A percentile compares a stretch with the other conserved stretches of the same genome.
Evolutionary conservation across 2,113 vertebrate genomes (phyloP).

Genomic region (Clarias magur): DNA sequence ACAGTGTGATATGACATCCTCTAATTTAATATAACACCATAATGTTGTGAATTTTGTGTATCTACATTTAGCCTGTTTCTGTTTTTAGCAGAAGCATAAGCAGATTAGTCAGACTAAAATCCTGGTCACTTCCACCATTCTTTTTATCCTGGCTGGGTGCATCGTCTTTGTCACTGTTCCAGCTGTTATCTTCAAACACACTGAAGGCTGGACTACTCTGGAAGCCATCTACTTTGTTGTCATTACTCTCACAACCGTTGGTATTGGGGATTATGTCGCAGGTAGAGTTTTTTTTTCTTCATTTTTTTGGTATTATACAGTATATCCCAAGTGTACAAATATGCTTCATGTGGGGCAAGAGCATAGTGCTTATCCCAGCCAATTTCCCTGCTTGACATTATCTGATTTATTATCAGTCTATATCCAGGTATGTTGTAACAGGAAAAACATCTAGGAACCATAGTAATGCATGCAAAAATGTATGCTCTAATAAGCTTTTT

Average conservation of each 20-base stretch:
- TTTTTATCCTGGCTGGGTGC: constrained; percentile 94
- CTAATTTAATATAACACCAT: neutral
- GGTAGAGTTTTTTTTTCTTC: constrained; percentile 67
- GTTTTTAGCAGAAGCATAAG: constrained; percentile 88
- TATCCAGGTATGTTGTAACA: neutral
- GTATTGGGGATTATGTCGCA: constrained; percentile 98
- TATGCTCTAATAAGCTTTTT: neutral
- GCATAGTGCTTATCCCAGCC: neutral
- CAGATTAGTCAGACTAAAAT: constrained; percentile 98
- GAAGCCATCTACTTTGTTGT: constrained; percentile 98
- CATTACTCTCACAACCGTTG: constrained; percentile 94
- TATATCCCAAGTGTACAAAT: too few relatives aligned
- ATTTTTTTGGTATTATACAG: neutral
- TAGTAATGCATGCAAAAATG: neutral
- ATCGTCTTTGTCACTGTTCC: constrained; percentile 95
- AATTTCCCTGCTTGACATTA: neutral
- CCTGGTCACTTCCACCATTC: constrained; percentile 93
- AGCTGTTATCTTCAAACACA: constrained; percentile 91
- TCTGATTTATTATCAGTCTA: neutral
- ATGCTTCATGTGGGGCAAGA: neutral
- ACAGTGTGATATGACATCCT: neutral
- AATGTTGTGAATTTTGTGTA: neutral
- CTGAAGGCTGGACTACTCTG: constrained; percentile 90
- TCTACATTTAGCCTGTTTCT: constrained; percentile 21
- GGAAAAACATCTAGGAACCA: neutral